phyloP scores from a whole-genome alignment of 2,113 vertebrate genomes.

The Smithornis capensis region DNA sequence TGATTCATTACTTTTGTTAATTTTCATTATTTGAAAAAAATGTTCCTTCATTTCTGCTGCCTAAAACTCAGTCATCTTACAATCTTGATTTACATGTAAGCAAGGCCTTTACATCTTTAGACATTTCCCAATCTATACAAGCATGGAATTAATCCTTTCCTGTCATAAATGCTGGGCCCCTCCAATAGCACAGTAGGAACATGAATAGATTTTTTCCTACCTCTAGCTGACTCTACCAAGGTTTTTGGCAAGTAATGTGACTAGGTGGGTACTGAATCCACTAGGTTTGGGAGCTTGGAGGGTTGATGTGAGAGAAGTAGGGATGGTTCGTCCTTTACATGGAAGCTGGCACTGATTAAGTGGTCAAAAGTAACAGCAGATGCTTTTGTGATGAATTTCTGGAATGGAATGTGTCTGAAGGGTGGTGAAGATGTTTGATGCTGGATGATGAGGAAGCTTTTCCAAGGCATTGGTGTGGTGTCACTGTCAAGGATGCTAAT shows the following conservation, averaged over 20 bases:
- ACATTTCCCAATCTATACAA: background rate
- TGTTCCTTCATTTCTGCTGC: background rate
- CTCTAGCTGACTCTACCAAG: background rate
- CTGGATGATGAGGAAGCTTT: background rate
- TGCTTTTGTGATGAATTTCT: background rate
- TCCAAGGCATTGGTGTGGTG: background rate
- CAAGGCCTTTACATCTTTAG: background rate
- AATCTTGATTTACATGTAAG: background rate
- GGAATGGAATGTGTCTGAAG: conserved; percentile 27
- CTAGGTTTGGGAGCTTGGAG: background rate
- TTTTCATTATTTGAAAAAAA: background rate
- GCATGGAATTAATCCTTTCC: background rate
- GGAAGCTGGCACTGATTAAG: background rate
- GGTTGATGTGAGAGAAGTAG: background rate
- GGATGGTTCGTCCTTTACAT: background rate
- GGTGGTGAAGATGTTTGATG: background rate
- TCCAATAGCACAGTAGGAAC: background rate
- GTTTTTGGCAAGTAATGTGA: background rate
- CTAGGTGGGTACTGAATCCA: background rate
- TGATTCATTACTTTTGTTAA: background rate
- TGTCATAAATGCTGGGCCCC: background rate
- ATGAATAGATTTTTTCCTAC: background rate
- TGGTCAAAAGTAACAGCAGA: background rate
- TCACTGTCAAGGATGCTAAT: background rate
- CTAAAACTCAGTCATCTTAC: background rate